Conservation (phyloP, 2,113 vertebrate species). For the Ceyx melanurus region DNA sequence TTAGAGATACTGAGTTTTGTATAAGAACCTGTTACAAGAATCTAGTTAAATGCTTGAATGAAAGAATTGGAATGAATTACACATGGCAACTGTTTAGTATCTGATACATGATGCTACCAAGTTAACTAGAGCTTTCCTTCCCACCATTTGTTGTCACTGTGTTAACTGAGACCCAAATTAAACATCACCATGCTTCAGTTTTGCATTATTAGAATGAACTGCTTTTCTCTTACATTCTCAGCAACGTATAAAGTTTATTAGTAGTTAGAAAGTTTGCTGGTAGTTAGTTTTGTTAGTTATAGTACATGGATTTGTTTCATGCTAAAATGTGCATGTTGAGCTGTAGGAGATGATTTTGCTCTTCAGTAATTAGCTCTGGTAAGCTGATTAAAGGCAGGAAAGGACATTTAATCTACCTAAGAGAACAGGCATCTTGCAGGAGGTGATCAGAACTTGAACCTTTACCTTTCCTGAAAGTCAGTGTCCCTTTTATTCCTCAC, state of each 20-base stretch:
- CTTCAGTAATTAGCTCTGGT: neutral
- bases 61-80: neutral
- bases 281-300: no score
- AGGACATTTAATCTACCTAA: neutral
- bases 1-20: neutral
- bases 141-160: neutral
- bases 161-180: neutral
- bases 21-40: neutral
- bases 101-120: neutral
- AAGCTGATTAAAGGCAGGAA: neutral
- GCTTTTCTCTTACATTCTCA: neutral
- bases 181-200: neutral
- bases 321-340: neutral
- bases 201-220: neutral
- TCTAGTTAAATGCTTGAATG: neutral
- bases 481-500: neutral
- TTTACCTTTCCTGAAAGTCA: neutral
- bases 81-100: neutral
- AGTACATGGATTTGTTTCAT: neutral
- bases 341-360: neutral
- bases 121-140: neutral
- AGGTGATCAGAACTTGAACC: neutral
- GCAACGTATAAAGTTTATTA: neutral
- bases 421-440: neutral
- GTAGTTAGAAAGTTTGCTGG: no score